Percentiles rank a stretch among this genome's conserved stretches.
These are phyloP conservation scores for Anagrus nilaparvatae DNA, from an alignment of 1,140 invertebrate species.

Conservation along the genomic window DNA sequence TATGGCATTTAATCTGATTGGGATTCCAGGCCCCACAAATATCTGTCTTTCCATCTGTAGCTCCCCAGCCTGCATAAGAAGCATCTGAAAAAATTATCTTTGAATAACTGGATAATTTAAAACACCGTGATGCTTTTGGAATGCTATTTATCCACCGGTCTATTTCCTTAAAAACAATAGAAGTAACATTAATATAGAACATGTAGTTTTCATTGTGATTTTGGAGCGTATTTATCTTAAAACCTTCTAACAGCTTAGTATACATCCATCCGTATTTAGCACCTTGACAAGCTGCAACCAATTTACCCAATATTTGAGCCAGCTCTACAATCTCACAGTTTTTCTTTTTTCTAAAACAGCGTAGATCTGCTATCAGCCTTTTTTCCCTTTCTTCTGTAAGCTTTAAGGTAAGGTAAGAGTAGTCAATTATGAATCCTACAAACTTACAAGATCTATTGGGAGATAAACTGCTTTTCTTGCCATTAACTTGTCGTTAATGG, in stretches of 20 bases:
- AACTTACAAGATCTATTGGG: slow-evolving; percentile 7
- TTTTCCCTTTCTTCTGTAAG: slow-evolving; percentile 2
- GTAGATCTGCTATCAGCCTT: neutral
- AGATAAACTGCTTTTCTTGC: neutral
- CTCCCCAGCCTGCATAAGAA: slow-evolving; percentile 13
- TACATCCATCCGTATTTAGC: slow-evolving; percentile 19
- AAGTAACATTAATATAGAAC: slow-evolving; percentile 3
- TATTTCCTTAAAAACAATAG: slow-evolving; percentile 3
- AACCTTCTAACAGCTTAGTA: slow-evolving; percentile 18
- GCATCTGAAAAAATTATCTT: slow-evolving; percentile 13
- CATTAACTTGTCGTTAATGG: slow-evolving; percentile 7
- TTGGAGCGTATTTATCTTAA: slow-evolving; percentile 11
- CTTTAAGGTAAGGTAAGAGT: neutral
- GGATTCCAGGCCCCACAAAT: slow-evolving; percentile 10
- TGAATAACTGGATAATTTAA: slow-evolving; percentile 2
- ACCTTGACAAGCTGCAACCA: slow-evolving; percentile 19
- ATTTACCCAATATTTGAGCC: slow-evolving; percentile 17
- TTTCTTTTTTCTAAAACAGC: neutral
- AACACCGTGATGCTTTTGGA: neutral
- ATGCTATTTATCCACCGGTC: slow-evolving; percentile 11
- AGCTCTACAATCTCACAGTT: slow-evolving; percentile 17
- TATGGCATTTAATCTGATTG: slow-evolving; percentile 17
- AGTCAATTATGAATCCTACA: slow-evolving; percentile 11
- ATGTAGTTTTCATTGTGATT: slow-evolving; percentile 4
- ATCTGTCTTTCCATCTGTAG: neutral